Conservation (phyloP, 2,888 invertebrate species). For the Caenorhabditis sp. region DNA sequence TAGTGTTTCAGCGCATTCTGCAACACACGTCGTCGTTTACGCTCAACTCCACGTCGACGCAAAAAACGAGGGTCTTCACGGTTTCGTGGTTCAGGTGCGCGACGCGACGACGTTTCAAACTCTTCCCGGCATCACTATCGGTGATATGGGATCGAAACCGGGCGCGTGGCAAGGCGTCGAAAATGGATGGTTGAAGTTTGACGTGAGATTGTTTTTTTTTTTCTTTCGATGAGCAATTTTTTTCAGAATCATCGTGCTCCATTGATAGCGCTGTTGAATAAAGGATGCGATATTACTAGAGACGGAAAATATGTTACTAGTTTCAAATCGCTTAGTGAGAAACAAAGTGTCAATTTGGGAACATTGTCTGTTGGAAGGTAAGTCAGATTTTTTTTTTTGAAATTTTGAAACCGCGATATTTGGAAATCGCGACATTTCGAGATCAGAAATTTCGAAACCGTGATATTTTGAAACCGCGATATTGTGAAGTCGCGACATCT, state of each 20-base stretch:
- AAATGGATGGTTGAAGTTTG: constrained; percentile 78
- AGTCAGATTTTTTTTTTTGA: neutral
- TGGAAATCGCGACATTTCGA: too few relatives aligned
- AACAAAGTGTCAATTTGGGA: constrained; percentile 54
- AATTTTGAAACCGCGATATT: neutral
- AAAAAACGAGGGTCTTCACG: constrained; percentile 81
- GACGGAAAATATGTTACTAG: constrained; percentile 88
- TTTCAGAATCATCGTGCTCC: constrained; percentile 84
- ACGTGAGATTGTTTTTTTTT: constrained; percentile 5
- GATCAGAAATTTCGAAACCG: too few relatives aligned
- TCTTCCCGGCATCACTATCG: constrained; percentile 82
- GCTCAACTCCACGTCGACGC: constrained; percentile 79
- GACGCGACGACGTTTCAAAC: constrained; percentile 36
- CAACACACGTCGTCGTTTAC: constrained; percentile 86
- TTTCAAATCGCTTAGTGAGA: constrained; percentile 76
- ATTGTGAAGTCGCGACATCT: too few relatives aligned
- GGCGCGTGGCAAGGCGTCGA: constrained; percentile 86
- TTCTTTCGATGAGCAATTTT: constrained; percentile 73
- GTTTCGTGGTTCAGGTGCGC: constrained; percentile 84
- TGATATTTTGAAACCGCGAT: too few relatives aligned
- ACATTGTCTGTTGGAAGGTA: constrained; percentile 52
- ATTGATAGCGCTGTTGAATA: constrained; percentile 83
- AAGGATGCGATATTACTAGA: constrained; percentile 86
- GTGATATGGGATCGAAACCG: constrained; percentile 90
- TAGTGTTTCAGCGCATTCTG: constrained; percentile 72